Evolutionary conservation across 2,113 vertebrate species (phyloP).

Genomic region (Rousettus leschenaultii): DNA sequence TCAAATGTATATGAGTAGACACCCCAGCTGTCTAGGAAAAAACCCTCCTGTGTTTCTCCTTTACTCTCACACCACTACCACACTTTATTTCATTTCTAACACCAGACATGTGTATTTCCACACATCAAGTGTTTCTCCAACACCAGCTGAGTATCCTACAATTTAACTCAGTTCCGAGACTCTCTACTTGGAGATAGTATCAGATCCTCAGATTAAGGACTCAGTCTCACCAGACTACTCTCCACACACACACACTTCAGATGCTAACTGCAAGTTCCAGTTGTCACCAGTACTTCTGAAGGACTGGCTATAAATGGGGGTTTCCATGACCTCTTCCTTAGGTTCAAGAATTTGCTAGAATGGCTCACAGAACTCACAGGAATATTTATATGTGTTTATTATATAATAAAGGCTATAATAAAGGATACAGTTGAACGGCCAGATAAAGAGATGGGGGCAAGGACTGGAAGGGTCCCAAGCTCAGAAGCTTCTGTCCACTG

Average conservation of each 20-base stretch:
- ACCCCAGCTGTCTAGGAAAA: not conserved
- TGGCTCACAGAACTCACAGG: not conserved
- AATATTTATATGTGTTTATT: not conserved
- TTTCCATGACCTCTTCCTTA: not conserved
- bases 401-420: not conserved
- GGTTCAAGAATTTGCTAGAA: not conserved
- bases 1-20: not conserved
- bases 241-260: not conserved
- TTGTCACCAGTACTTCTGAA: not conserved
- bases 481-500: not conserved
- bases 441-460: not conserved
- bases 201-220: not conserved
- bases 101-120: not conserved
- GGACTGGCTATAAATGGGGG: not conserved
- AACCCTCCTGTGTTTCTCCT: not conserved
- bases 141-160: not conserved
- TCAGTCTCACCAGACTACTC: not conserved
- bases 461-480: not conserved
- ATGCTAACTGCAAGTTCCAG: not conserved
- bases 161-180: not conserved
- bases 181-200: not conserved
- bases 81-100: not conserved
- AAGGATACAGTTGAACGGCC: not conserved
- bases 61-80: not conserved
- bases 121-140: not conserved